A percentile compares a stretch with the other conserved stretches of the same genome.
Conservation (phyloP, 2,888 invertebrate genomes). For the Antheraea assamensis region DNA sequence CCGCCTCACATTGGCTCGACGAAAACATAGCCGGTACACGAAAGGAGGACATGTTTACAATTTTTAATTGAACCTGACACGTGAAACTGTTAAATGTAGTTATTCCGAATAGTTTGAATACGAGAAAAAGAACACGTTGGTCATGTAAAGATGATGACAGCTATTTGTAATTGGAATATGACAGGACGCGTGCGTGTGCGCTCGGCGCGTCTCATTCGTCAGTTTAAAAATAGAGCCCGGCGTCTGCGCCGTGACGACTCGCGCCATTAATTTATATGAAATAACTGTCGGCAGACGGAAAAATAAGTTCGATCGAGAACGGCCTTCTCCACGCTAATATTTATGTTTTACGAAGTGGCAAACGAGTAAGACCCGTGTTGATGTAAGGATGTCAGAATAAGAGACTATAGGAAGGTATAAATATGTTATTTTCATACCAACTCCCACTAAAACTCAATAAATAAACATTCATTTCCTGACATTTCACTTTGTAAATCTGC, state of each 20-base stretch:
- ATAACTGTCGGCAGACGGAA: conserved; percentile 82
- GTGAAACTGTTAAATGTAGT: conserved; percentile 49
- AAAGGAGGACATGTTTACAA: conserved; percentile 33
- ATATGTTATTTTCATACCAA: conserved; percentile 47
- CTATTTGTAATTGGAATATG: conserved; percentile 82
- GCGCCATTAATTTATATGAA: conserved; percentile 82
- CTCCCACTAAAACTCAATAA: conserved; percentile 49
- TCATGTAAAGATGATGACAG: conserved; percentile 74
- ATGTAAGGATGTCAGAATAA: conserved; percentile 68
- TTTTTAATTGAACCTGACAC: conserved; percentile 39
- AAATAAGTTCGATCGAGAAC: conserved; percentile 78
- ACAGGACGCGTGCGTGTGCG: conserved; percentile 78
- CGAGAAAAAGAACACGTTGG: conserved; percentile 54
- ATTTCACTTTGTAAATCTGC: conserved; percentile 40
- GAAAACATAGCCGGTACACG: conserved; percentile 23
- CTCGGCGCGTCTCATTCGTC: conserved; percentile 81
- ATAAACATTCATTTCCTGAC: conserved; percentile 52
- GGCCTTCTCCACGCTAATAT: conserved; percentile 79
- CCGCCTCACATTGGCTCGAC: conserved; percentile 54
- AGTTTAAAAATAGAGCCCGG: conserved; percentile 80
- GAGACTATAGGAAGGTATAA: conserved; percentile 50
- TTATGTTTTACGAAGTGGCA: conserved; percentile 79
- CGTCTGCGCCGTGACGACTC: conserved; percentile 82
- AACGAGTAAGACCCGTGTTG: conserved; percentile 60
- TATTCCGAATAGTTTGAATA: conserved; percentile 48